Base-by-base conservation (phyloP, 30 jellyfish, hydroid and myxozoan genomes). In the Aurelia sp. region DNA sequence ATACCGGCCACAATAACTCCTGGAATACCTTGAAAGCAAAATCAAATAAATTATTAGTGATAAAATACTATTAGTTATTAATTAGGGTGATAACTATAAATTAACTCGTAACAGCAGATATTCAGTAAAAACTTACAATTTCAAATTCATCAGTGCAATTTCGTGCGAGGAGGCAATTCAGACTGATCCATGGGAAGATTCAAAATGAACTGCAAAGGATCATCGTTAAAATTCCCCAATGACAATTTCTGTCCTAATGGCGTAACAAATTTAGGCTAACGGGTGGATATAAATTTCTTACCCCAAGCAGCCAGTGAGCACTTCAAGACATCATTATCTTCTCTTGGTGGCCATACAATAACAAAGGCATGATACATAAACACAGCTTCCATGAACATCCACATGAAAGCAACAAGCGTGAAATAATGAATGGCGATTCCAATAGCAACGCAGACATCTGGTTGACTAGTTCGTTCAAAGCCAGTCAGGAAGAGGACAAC, bases 331-430 rank as follows among this genome's bases (percentile, higher is more conserved):
- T 94, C 99, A n/a, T 96, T 96, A 17, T 88, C 96, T 50, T 94
- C 97, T 55, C 96, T 90, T 40, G 99, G 97, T 73, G 99, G 99
- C 99, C 99, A 94, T 19, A 94, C 99, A 76, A 86, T 80, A 41
- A 94, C 99, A 73, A 94, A 94, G 13, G 99, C 99, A 55, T 94
- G 97, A 62, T 87, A 94, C 99, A 94, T 94, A 76, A 94, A 89
- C 30, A 78, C 85, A 3, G 99, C 99, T 65, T 94, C 99, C 99
- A 94, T 94, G 15, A 94, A 78, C 99, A 94, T 94, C 99, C 99
- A 94, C 97, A 94, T 89, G 71, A 94, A 94, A 23, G 97, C 96
- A 27, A 89, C 97, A 37, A 94, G 71, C 20, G 99, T 78, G 82
- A 94, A 94, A 66, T 94, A 94, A 85, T 94, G 99, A 69, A 94